Evolutionary conservation across 2,888 invertebrate genomes (phyloP).

Genomic region (Blastobasis lacticolella): DNA sequence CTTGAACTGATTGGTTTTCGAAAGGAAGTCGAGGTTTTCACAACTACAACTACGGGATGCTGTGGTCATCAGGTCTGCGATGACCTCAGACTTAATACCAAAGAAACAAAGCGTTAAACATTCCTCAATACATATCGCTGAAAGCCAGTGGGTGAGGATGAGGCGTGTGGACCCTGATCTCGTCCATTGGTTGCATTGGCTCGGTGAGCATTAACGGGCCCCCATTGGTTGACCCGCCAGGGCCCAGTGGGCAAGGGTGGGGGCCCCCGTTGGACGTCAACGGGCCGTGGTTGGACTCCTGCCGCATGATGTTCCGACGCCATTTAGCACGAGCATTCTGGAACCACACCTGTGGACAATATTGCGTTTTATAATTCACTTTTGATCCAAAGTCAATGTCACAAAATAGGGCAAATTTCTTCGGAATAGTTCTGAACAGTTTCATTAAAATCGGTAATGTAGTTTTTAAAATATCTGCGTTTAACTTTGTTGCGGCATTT

Average conservation of each 20-base stretch:
- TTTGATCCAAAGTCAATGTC: neutral
- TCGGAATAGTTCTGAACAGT: too few relatives aligned
- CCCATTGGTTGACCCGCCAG: constrained; percentile 33
- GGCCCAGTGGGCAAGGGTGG: too few relatives aligned
- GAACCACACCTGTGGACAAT: constrained; percentile 91
- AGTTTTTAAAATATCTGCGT: too few relatives aligned
- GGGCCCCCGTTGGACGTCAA: constrained; percentile 32
- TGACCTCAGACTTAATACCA: too few relatives aligned
- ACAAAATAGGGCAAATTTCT: too few relatives aligned
- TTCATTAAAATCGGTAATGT: too few relatives aligned
- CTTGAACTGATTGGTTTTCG: too few relatives aligned
- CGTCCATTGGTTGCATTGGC: constrained; percentile 47
- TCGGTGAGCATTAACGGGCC: constrained; percentile 43
- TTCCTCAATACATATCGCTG: constrained; percentile 54
- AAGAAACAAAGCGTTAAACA: too few relatives aligned
- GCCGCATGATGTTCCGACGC: constrained; percentile 93
- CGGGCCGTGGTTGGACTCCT: constrained; percentile 69
- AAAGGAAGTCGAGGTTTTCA: too few relatives aligned
- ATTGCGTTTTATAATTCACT: neutral
- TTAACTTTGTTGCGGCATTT: too few relatives aligned
- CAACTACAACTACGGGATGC: too few relatives aligned
- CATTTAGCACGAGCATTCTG: constrained; percentile 99
- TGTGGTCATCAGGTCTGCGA: too few relatives aligned
- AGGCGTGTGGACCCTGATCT: constrained; percentile 53
- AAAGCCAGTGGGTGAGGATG: constrained; percentile 50